Evolutionary conservation across 2,888 invertebrate genomes (phyloP).

Genomic region (Hypselothyrea guttata): DNA sequence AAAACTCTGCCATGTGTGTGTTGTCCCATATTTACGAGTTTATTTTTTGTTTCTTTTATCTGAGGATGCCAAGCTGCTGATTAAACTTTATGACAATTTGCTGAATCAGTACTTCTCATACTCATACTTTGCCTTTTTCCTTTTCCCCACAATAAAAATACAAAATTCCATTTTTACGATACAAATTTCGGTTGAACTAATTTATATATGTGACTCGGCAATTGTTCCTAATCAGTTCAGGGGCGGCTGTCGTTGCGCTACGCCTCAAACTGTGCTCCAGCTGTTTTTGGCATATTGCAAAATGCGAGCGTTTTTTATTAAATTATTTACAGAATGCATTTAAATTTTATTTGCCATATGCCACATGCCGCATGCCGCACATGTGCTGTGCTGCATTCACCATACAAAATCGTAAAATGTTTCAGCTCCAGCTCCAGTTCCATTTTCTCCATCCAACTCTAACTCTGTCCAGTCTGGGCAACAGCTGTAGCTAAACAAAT

Average conservation of each 20-base stretch:
- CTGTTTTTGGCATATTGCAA: constrained; percentile 10
- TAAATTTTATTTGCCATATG: constrained; percentile 65
- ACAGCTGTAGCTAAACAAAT: constrained; percentile 77
- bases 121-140: constrained; percentile 1
- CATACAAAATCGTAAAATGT: constrained; percentile 22
- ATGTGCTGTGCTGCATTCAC: constrained; percentile 41
- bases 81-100: constrained; percentile 79
- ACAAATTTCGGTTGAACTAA: constrained; percentile 63
- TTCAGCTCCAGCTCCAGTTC: constrained; percentile 2
- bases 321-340: constrained; percentile 64
- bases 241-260: no score
- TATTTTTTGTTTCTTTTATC: constrained; percentile 24
- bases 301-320: constrained; percentile 42
- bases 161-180: constrained; percentile 60
- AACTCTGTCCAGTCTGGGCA: constrained; percentile 48
- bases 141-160: constrained; percentile 14
- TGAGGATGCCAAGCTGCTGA: constrained; percentile 74
- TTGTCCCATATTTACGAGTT: constrained; percentile 64
- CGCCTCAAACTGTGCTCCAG: not conserved
- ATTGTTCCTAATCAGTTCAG: constrained; percentile 29
- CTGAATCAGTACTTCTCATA: constrained; percentile 70
- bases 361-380: no score
- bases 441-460: constrained; percentile 9
- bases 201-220: constrained; percentile 45
- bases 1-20: constrained; percentile 47